Evolutionary conservation across 1,140 invertebrate species (phyloP), one percentile per base, ranked within the genome.

Genomic region (Heliconius congener): DNA sequence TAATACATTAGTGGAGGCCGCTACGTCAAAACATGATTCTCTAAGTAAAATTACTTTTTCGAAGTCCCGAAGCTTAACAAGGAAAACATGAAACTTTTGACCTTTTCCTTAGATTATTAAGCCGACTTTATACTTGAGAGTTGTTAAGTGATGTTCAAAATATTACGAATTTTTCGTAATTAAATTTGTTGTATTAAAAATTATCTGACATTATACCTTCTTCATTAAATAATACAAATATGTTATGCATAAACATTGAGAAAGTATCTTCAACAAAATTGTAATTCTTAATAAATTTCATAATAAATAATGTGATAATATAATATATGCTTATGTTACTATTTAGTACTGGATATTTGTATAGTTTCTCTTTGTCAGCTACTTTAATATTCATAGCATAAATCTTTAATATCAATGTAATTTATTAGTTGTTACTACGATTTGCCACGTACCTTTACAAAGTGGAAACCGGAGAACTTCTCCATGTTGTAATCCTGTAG

Each of bases 61-160:
- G 57, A 85, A 85, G 82, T 83, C 74, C 70, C 77, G 76, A 76
- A 77, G 84, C 83, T 87, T 87, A 88, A 91, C 88, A 87, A 89
- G 88, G 85, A 85, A 80, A 90, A 87, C 83, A 84, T 85, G 83
- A 83, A 87, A 89, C 81, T 87, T 88, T 82, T 85, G 84, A 85
- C 83, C 81, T 88, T 88, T 83, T 82, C 79, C 74, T 72, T 50
- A 66, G 79, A 80, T 80, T 80, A 80, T 80, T 80, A 80, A 82
- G 84, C 75, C 85, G 85, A 85, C 73, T 84, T 85, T 81, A 66
- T 82, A 82, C 78, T 81, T 71, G 76, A 73, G 76, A 80, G 74
- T 80, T 74, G 74, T 80, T 81, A 79, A 83, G 80, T 84, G 78
- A 66, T 80, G 73, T 74, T 76, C n/a, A 50, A 71, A 72, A 77